Evolutionary conservation across 2,888 invertebrate genomes (phyloP).

Genomic region (Zaprionus bogoriensis): DNA sequence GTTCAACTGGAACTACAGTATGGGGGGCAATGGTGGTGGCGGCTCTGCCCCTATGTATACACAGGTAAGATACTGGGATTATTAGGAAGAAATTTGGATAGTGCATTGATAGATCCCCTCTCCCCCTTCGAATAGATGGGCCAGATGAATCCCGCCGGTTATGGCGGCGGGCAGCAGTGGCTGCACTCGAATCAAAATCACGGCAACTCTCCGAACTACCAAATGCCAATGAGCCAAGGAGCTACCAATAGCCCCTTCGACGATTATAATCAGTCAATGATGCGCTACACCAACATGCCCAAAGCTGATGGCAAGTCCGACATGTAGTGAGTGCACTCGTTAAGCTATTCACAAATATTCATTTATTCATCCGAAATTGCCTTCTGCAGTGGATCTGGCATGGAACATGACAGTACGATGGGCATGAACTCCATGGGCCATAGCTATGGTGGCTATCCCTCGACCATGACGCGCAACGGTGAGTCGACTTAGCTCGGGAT

Average conservation of each 20-base stretch:
- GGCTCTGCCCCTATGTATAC: slow-evolving; percentile 18
- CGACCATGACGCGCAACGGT: slow-evolving; percentile 42
- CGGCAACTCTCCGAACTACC: slow-evolving; percentile 10
- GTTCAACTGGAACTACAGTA: slow-evolving; percentile 56
- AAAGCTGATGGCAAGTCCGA: slow-evolving; percentile 13
- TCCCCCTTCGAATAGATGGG: not conserved
- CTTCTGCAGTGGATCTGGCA: not conserved
- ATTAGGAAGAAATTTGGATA: too few species aligned
- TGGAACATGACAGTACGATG: not conserved
- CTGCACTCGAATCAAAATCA: slow-evolving; percentile 57
- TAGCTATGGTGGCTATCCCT: slow-evolving; percentile 31
- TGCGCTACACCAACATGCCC: slow-evolving; percentile 32
- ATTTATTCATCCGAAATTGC: too few species aligned
- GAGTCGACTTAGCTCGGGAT: not conserved
- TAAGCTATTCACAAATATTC: not conserved
- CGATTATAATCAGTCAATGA: slow-evolving; percentile 53
- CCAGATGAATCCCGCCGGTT: slow-evolving; percentile 32
- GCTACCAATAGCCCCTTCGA: slow-evolving; percentile 25
- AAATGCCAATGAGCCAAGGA: slow-evolving; percentile 4
- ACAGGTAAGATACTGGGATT: slow-evolving; percentile 36
- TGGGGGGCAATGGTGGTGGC: slow-evolving; percentile 18
- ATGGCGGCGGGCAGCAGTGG: slow-evolving; percentile 53
- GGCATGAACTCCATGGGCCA: slow-evolving; percentile 20
- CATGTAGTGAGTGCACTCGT: slow-evolving; percentile 4
- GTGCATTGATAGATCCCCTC: not conserved